A percentile compares a stretch with the other conserved stretches of the same genome.
Evolutionary conservation across 2,888 invertebrate genomes (phyloP).

Genomic region (Brassicogethes aeneus): DNA sequence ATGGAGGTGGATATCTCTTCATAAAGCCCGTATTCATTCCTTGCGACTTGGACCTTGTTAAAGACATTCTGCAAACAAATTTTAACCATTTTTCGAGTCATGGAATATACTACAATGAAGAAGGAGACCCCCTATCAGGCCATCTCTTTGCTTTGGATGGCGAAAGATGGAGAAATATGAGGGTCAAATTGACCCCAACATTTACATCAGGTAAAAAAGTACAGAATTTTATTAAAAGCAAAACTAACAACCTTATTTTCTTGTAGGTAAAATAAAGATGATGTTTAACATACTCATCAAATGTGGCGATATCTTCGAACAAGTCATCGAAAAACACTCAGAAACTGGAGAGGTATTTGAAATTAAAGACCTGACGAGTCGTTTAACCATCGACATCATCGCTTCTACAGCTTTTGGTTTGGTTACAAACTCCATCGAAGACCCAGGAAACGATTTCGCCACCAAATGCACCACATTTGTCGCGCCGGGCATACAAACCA

Average conservation of each 20-base stretch:
- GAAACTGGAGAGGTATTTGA: conserved; percentile 24
- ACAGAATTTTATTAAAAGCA: too few relatives aligned
- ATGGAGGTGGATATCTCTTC: conserved; percentile 21
- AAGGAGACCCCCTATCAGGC: conserved; percentile 47
- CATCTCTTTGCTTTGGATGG: conserved; percentile 49
- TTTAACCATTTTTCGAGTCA: conserved; percentile 53
- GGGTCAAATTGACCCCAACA: conserved; percentile 51
- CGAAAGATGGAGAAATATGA: conserved; percentile 50
- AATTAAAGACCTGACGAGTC: conserved; percentile 36
- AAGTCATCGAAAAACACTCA: conserved; percentile 14
- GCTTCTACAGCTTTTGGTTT: conserved; percentile 50
- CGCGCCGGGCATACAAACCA: background rate
- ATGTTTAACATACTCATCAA: conserved; percentile 51
- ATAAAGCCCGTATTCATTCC: conserved; percentile 15
- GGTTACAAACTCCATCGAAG: conserved; percentile 46
- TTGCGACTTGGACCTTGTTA: conserved; percentile 20
- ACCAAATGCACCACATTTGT: background rate
- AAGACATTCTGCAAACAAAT: conserved; percentile 47
- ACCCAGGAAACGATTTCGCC: conserved; percentile 43
- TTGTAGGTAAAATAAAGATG: conserved; percentile 45
- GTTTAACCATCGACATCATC: conserved; percentile 45
- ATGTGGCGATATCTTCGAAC: conserved; percentile 18
- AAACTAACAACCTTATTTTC: too few relatives aligned
- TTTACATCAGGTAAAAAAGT: conserved; percentile 56
- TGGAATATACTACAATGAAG: conserved; percentile 48